phyloP scores from a whole-genome alignment of 1,140 invertebrate species.

The Macrostomum lignano region DNA sequence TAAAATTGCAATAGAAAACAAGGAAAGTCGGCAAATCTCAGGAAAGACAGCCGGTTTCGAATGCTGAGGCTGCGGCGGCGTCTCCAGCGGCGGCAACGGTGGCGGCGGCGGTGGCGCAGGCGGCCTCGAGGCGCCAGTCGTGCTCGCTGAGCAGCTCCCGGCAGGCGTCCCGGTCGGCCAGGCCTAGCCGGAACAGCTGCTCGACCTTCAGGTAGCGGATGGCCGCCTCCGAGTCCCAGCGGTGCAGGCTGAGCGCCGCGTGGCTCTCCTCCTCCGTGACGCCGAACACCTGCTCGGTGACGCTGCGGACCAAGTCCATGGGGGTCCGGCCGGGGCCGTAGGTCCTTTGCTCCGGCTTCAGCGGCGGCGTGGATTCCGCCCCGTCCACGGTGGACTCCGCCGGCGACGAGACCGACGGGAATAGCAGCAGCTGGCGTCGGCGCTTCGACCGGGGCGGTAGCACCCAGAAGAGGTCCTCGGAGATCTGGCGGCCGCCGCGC shows the following conservation, averaged over 20 bases:
- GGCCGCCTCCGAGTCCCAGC: conserved; percentile 39
- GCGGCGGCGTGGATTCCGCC: too few species aligned
- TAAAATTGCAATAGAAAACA: too few species aligned
- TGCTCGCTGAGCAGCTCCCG: conserved; percentile 39
- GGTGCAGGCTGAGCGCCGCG: conserved; percentile 33
- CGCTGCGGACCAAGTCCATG: conserved; percentile 13
- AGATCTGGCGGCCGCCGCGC: conserved; percentile 19
- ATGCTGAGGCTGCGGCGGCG: too few species aligned
- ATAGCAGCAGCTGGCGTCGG: conserved; percentile 13
- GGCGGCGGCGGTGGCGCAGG: too few species aligned
- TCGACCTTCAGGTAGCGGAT: conserved; percentile 42
- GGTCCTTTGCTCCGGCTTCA: too few species aligned
- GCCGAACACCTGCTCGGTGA: conserved; percentile 22
- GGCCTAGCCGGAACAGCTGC: conserved; percentile 39
- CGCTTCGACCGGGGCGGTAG: conserved; percentile 13
- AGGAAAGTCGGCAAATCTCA: too few species aligned
- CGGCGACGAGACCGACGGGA: conserved; percentile 14
- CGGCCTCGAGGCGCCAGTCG: conserved; percentile 49
- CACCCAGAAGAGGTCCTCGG: conserved; percentile 24
- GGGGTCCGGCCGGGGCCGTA: too few species aligned
- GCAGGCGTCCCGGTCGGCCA: conserved; percentile 41
- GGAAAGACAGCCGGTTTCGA: too few species aligned
- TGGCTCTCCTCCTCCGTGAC: conserved; percentile 29
- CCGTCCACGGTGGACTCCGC: conserved; percentile 1
- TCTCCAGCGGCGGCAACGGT: too few species aligned